phyloP scores from a whole-genome alignment of 2,888 invertebrate genomes.

The Margaritifera margaritifera region DNA sequence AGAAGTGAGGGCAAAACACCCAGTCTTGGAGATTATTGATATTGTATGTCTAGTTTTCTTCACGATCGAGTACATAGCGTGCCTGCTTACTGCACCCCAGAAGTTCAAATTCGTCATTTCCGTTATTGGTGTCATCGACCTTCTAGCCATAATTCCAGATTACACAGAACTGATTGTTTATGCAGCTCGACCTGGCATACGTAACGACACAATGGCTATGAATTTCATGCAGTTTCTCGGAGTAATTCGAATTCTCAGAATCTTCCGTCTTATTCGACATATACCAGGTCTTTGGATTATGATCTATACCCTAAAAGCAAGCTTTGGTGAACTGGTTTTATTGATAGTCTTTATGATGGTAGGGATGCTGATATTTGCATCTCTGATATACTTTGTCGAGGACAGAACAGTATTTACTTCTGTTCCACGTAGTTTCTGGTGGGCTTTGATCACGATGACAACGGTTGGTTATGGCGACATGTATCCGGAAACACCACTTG shows the following conservation, averaged over 20 bases:
- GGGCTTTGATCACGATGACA: slow-evolving; percentile 69
- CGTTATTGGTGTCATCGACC: slow-evolving; percentile 39
- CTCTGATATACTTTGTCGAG: slow-evolving; percentile 66
- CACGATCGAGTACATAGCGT: slow-evolving; percentile 32
- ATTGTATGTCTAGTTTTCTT: slow-evolving; percentile 38
- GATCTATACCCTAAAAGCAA: slow-evolving; percentile 64
- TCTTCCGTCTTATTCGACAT: slow-evolving; percentile 62
- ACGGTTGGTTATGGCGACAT: slow-evolving; percentile 69
- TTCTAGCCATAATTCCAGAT: slow-evolving; percentile 54
- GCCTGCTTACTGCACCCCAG: slow-evolving; percentile 30
- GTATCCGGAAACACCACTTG: slow-evolving; percentile 51
- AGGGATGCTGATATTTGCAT: slow-evolving; percentile 64
- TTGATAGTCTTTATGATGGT: slow-evolving; percentile 63
- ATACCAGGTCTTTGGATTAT: slow-evolving; percentile 66
- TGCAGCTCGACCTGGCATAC: slow-evolving; percentile 26
- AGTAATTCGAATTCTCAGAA: slow-evolving; percentile 58
- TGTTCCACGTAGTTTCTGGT: slow-evolving; percentile 67
- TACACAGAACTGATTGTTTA: slow-evolving; percentile 55
- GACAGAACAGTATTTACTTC: slow-evolving; percentile 49
- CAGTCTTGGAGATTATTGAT: slow-evolving; percentile 35
- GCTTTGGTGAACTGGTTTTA: slow-evolving; percentile 62
- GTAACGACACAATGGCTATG: slow-evolving; percentile 27
- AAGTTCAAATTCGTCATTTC: slow-evolving; percentile 30
- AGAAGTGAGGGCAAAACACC: slow-evolving; percentile 26
- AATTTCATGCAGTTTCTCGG: slow-evolving; percentile 54